Evolutionary conservation across 2,888 invertebrate genomes (phyloP), one percentile per base, ranked within the genome.

Genomic region (Drosophila peninsularis): DNA sequence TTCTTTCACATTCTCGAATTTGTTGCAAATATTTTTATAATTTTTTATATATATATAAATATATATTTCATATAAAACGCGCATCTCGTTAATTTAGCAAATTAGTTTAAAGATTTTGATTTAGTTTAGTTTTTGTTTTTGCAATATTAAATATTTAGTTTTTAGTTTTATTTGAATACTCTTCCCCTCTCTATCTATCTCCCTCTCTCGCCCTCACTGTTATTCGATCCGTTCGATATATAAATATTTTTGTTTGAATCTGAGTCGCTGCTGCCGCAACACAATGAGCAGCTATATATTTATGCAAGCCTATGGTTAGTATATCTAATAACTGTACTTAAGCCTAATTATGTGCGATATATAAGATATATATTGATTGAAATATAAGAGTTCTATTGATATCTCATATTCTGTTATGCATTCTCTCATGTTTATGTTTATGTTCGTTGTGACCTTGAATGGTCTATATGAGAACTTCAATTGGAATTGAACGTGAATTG

Each of bases 221-320:
- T 45, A 63, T 58, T 62, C 50, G 41, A 78, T 44, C 58, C 17
- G 21, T 45, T 32, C 42, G 45, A 17, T 32, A 19, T 55, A 47
- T n/a, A 47, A 47, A 47, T 32, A 32, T 13, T 32, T 47, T 7
- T 32, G 13, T 19, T 47, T 56, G 45, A 50, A 56, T 72, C 75
- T 79, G 71, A 73, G 66, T 87, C 70, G 71, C 89, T 87, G 91
- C 91, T 91, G 92, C 91, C 91, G 92, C 91, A 90, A 91, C 82
- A 91, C 82, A 74, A 92, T 92, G 92, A 92, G 88, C 82, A 90
- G 89, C 64, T 92, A 91, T 80, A 89, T 90, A 89, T 90, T 78
- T 75, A 78, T 90, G 89, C 86, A 87, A 80, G 86, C 90, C 74
- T 92, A 91, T 84, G 92, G 92, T 92, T 92, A 91, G 92, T 92